These are phyloP conservation scores for Donacobius atricapilla DNA, from an alignment of 2,113 vertebrate species.

Conservation along the genomic window DNA sequence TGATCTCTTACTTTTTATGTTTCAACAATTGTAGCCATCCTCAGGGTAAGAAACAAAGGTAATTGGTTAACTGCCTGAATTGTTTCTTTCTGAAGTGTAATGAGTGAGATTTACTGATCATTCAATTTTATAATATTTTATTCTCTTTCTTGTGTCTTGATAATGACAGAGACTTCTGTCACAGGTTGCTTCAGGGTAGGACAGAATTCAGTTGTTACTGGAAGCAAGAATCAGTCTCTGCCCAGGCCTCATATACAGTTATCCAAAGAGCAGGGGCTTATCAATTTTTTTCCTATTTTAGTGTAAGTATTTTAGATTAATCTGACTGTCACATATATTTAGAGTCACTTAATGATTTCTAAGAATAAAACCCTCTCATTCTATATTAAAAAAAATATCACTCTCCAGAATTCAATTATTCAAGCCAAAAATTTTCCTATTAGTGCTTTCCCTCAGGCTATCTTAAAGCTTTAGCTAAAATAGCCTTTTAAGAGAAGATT, in stretches of 20 bases:
- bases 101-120: neutral
- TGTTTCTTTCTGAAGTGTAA: neutral
- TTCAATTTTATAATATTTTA: neutral
- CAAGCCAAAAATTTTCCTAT: neutral
- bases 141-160: neutral
- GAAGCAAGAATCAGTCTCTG: neutral
- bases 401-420: neutral
- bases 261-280: neutral
- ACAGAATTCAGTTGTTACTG: neutral
- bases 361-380: neutral
- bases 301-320: neutral
- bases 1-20: neutral
- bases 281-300: neutral
- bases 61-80: neutral
- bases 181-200: neutral
- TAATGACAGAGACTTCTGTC: neutral
- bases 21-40: neutral
- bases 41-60: neutral
- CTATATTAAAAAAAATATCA: neutral
- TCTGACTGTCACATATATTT: neutral
- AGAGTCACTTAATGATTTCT: neutral
- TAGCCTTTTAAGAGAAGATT: slow-evolving; percentile 6
- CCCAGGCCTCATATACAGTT: neutral
- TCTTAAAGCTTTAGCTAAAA: neutral
- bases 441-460: neutral